Evolutionary conservation across 1,140 invertebrate genomes (phyloP).

Genomic region (Pachypeltis micranthus): DNA sequence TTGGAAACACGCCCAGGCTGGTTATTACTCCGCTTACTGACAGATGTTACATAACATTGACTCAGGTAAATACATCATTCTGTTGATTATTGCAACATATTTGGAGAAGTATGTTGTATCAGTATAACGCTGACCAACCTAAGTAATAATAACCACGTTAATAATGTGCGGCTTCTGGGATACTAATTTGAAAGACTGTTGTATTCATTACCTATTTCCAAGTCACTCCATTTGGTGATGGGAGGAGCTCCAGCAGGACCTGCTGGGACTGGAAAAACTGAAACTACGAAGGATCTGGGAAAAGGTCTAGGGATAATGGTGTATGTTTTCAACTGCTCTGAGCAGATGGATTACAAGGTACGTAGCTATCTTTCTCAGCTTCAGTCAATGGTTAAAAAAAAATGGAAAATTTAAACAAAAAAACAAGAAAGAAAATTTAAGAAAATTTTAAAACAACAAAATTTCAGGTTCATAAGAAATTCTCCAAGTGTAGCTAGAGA

Average conservation of each 20-base stretch:
- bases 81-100: not conserved
- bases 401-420: not conserved
- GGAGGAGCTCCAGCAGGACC: slow-evolving; percentile 75
- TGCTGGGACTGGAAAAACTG: slow-evolving; percentile 79
- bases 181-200: not conserved
- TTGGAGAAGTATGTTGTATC: not conserved
- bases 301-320: slow-evolving; percentile 87
- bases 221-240: slow-evolving; percentile 80
- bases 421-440: not conserved
- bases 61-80: slow-evolving; percentile 39
- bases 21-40: slow-evolving; percentile 79
- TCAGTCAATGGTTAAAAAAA: not conserved
- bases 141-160: too few relatives aligned
- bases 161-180: not conserved
- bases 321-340: slow-evolving; percentile 91
- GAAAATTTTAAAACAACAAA: not conserved
- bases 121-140: not conserved
- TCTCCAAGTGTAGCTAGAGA: not conserved
- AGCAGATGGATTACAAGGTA: slow-evolving; percentile 91
- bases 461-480: not conserved
- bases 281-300: slow-evolving; percentile 80
- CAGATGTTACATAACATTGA: slow-evolving; percentile 82
- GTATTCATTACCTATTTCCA: slow-evolving; percentile 16
- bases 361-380: too few relatives aligned
- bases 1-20: slow-evolving; percentile 67